phyloP scores from a whole-genome alignment of 1,140 invertebrate species.

The Mizuhopecten yessoensis region DNA sequence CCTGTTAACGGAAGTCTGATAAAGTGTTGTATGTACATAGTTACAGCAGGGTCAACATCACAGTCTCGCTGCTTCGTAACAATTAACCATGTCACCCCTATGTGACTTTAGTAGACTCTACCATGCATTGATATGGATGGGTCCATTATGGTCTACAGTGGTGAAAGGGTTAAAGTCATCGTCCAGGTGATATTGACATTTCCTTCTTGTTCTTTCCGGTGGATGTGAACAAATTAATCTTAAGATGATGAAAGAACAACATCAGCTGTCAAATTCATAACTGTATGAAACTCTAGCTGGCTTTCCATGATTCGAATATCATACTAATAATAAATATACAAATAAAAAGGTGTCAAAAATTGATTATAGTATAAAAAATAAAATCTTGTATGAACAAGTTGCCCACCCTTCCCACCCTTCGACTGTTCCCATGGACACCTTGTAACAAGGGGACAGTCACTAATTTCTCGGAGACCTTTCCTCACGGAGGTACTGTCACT shows the following conservation, averaged over 20 bases:
- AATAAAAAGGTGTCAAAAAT: conserved; percentile 40
- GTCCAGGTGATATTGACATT: background rate
- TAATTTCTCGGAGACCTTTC: background rate
- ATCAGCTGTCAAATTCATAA: background rate
- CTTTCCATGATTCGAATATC: background rate
- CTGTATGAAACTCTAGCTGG: conserved; percentile 16
- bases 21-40: background rate
- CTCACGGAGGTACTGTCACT: background rate
- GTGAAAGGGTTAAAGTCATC: background rate
- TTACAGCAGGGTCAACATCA: background rate
- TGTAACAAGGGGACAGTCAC: background rate
- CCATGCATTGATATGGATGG: too few species aligned
- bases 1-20: background rate
- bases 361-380: conserved; percentile 36
- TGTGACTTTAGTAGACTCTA: too few species aligned
- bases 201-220: background rate
- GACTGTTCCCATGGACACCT: background rate
- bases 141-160: too few species aligned
- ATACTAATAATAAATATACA: conserved; percentile 36
- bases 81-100: too few species aligned
- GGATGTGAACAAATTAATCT: background rate
- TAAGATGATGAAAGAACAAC: background rate
- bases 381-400: conserved; percentile 15
- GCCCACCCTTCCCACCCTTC: background rate
- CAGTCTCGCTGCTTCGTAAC: background rate